Conservation (phyloP, 1,140 invertebrate genomes). For the Drosophila oshimai region DNA sequence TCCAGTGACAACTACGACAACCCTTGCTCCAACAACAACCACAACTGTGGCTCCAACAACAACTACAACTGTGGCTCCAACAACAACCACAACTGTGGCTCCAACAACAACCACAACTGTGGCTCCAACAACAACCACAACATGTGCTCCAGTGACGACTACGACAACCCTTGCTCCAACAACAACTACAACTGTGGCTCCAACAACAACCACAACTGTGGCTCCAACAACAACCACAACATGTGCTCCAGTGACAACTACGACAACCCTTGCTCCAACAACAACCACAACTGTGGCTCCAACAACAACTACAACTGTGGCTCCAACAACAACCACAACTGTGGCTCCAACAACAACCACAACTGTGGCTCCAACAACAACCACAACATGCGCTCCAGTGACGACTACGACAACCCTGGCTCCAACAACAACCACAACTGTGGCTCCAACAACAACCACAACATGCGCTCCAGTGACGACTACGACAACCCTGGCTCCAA, state of each 20-base stretch:
- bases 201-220: neutral
- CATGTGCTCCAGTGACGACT: neutral
- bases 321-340: neutral
- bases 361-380: no score
- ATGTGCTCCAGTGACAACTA: no score
- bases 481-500: no score
- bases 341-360: neutral
- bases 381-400: neutral
- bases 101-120: slow-evolving; percentile 1
- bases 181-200: neutral
- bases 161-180: slow-evolving; percentile 12
- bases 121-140: neutral
- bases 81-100: neutral
- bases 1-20: neutral
- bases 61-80: neutral
- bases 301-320: neutral
- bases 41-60: neutral
- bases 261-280: neutral
- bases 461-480: no score
- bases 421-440: slow-evolving; percentile 1
- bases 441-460: neutral
- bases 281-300: neutral
- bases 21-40: neutral
- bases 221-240: no score
- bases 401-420: no score